These are phyloP conservation scores for Melierax canorus DNA, from an alignment of 2,113 vertebrate genomes.

Conservation along the genomic window DNA sequence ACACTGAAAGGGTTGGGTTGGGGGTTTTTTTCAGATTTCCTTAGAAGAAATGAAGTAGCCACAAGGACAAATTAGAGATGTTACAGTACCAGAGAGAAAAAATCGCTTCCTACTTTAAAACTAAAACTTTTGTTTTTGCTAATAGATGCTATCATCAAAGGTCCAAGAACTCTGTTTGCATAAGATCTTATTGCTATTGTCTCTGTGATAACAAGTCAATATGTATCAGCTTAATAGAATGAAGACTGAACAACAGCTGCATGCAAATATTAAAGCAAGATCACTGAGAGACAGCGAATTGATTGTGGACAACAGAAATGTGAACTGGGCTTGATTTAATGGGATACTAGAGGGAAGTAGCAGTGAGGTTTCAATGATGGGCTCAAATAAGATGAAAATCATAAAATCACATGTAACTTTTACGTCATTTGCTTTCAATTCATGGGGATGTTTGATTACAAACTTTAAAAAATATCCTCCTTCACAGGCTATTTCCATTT, in stretches of 20 bases:
- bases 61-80: not conserved
- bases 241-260: conserved; percentile 54
- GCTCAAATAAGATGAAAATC: not conserved
- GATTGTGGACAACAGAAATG: not conserved
- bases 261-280: conserved; percentile 56
- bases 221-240: conserved; percentile 36
- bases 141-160: not conserved
- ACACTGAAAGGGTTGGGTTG: not conserved
- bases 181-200: conserved; percentile 52
- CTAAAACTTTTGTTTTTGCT: not conserved
- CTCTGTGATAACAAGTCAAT: conserved; percentile 53
- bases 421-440: not conserved
- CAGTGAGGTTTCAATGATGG: not conserved
- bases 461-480: not conserved
- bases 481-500: not conserved
- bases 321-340: conserved; percentile 29
- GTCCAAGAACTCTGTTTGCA: conserved; percentile 35
- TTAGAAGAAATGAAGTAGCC: not conserved
- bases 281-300: conserved; percentile 14
- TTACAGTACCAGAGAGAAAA: not conserved
- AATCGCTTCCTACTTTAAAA: not conserved
- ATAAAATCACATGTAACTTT: not conserved
- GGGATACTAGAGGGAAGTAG: not conserved
- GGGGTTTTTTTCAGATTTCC: not conserved
- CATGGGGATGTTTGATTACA: not conserved